Percentiles rank a stretch among this genome's conserved stretches.
Evolutionary conservation across 2,113 vertebrate species (phyloP).

Genomic region (Globicephala melas): DNA sequence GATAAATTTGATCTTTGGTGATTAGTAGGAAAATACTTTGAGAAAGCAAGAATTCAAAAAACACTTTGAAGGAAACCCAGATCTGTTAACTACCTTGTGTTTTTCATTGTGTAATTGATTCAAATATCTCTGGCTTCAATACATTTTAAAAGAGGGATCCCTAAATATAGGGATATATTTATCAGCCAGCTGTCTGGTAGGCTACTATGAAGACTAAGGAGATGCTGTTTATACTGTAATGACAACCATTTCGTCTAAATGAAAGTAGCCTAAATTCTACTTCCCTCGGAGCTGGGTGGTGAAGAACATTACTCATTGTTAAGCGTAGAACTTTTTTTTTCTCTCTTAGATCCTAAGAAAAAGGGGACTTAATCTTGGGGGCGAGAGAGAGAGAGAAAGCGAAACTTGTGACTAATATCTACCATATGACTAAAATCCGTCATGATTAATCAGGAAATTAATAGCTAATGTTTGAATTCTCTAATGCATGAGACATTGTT

Average conservation of each 20-base stretch:
- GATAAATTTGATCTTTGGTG: not conserved
- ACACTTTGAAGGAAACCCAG: not conserved
- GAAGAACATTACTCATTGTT: constrained; percentile 2
- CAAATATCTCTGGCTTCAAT: not conserved
- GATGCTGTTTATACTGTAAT: not conserved
- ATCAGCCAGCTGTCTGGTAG: not conserved
- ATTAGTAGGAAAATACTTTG: not conserved
- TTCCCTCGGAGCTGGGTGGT: not conserved
- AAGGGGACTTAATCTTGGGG: not conserved
- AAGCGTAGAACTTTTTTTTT: not conserved
- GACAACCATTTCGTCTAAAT: not conserved
- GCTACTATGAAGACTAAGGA: not conserved
- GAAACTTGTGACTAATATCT: not conserved
- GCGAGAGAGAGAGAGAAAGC: not conserved
- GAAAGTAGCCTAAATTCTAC: not conserved
- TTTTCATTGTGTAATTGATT: not conserved
- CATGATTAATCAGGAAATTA: not conserved
- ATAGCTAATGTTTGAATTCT: not conserved
- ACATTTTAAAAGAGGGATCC: constrained; percentile 11
- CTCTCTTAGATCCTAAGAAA: not conserved
- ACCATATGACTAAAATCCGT: not conserved
- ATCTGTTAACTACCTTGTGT: not conserved
- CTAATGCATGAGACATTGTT: not conserved
- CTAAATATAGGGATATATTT: not conserved
- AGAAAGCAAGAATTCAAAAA: not conserved